Percentiles rank a stretch among this genome's conserved stretches.
These are phyloP conservation scores for Entomyzon cyanotis DNA, from an alignment of 2,113 vertebrate species.

Conservation along the genomic window DNA sequence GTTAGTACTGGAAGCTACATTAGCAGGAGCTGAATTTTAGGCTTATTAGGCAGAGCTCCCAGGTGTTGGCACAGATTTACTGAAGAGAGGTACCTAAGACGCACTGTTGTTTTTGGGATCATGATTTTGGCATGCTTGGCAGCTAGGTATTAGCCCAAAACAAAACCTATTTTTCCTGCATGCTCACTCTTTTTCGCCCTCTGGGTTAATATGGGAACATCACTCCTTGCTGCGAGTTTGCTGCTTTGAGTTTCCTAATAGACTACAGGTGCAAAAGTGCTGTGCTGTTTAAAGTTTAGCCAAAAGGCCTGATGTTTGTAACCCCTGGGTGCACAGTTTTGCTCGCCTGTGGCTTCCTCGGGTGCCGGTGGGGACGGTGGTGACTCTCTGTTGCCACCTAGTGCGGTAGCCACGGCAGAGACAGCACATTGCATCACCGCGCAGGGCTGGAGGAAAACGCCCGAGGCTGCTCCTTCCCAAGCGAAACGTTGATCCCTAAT, in stretches of 20 bases:
- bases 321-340: rapidly evolving
- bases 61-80: background rate
- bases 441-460: background rate
- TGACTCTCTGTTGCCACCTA: conserved; percentile 34
- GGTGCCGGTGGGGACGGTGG: background rate
- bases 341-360: background rate
- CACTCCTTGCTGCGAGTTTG: background rate
- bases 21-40: background rate
- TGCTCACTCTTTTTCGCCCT: background rate
- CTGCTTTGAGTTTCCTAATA: background rate
- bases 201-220: background rate
- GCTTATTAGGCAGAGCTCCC: background rate
- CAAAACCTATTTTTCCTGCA: background rate
- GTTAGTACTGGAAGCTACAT: background rate
- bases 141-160: background rate
- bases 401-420: background rate
- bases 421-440: rapidly evolving
- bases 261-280: background rate
- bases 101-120: background rate
- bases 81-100: background rate
- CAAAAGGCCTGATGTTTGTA: background rate
- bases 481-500: background rate
- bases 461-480: background rate
- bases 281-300: background rate
- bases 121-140: background rate